phyloP scores from a whole-genome alignment of 2,797 vertebrate species.

The Falco berigora region DNA sequence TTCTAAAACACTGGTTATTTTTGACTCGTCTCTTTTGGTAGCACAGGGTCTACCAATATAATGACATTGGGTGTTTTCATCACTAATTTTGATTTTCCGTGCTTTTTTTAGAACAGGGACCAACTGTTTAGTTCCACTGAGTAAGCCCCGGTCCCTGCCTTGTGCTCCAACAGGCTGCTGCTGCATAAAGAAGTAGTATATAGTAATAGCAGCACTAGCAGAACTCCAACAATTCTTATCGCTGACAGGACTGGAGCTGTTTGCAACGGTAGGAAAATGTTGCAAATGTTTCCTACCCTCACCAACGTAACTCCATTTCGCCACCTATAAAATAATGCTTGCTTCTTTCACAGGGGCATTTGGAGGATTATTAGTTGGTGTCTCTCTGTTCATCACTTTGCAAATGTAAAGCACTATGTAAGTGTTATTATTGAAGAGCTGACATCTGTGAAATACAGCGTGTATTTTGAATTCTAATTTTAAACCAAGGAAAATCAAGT shows the following conservation, averaged over 20 bases:
- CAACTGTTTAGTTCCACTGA: neutral
- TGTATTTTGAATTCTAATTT: slow-evolving; percentile 70
- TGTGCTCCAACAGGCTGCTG: neutral
- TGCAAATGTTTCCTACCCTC: neutral
- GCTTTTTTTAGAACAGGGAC: neutral
- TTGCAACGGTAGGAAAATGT: neutral
- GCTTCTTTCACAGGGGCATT: neutral
- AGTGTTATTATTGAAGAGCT: slow-evolving; percentile 40
- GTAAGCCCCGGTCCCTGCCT: neutral
- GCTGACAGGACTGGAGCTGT: neutral
- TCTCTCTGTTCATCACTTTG: neutral
- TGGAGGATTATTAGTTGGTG: neutral
- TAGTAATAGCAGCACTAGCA: neutral
- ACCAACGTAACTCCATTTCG: neutral
- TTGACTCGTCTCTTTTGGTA: neutral
- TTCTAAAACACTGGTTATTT: neutral
- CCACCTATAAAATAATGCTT: neutral
- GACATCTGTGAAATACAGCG: slow-evolving; percentile 68
- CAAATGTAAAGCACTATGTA: neutral
- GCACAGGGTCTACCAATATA: neutral
- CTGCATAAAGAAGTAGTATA: neutral
- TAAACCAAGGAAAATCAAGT: slow-evolving; percentile 67
- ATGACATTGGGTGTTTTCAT: neutral
- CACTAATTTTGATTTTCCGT: neutral
- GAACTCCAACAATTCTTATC: neutral